Conservation (phyloP, 1,140 invertebrate genomes). For the Diploscapter pachys region DNA sequence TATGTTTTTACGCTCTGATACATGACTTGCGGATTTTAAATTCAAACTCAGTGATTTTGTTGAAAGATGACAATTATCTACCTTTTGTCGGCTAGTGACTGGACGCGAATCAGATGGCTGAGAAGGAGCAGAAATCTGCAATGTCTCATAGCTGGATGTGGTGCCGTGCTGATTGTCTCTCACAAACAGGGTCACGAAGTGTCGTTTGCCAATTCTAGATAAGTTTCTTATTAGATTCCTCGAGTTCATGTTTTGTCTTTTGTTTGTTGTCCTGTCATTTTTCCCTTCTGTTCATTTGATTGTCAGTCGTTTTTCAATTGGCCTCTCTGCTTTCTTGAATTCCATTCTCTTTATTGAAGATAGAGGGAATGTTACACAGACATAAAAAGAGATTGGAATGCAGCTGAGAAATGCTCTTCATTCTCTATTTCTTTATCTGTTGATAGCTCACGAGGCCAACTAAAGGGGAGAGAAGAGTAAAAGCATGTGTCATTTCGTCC, state of each 20-base stretch:
- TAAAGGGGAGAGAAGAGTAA: too few species aligned
- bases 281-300: too few species aligned
- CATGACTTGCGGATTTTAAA: background rate
- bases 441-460: too few species aligned
- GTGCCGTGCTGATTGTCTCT: constrained; percentile 29
- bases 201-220: constrained; percentile 30
- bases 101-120: constrained; percentile 10
- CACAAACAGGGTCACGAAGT: constrained; percentile 37
- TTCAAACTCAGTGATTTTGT: constrained; percentile 3
- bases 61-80: background rate
- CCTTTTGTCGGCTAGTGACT: constrained; percentile 9
- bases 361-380: too few species aligned
- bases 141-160: constrained; percentile 27
- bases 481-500: too few species aligned
- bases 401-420: too few species aligned
- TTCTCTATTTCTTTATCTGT: too few species aligned
- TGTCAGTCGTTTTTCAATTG: too few species aligned
- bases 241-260: background rate
- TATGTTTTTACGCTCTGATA: constrained; percentile 2
- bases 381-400: too few species aligned
- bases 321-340: too few species aligned
- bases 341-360: too few species aligned
- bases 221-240: background rate
- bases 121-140: constrained; percentile 8
- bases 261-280: constrained; percentile 12